phyloP scores from a whole-genome alignment of 2,888 invertebrate species.

The Pharmacophagus antenor region DNA sequence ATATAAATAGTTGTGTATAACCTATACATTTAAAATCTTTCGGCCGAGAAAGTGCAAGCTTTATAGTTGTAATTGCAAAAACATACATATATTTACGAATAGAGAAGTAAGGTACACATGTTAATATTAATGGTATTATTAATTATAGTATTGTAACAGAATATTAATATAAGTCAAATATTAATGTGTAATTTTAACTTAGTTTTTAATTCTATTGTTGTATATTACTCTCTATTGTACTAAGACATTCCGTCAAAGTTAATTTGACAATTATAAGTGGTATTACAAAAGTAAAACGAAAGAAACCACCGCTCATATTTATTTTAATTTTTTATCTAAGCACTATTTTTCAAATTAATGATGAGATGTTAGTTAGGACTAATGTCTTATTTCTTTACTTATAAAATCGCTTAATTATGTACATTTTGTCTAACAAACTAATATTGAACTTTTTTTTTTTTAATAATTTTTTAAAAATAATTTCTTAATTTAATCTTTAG shows the following conservation, averaged over 20 bases:
- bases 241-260: slow-evolving; percentile 53
- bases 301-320: slow-evolving; percentile 48
- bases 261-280: slow-evolving; percentile 37
- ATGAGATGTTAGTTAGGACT: neutral
- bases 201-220: neutral
- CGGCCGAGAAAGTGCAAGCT: slow-evolving; percentile 50
- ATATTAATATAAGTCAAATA: neutral
- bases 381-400: neutral
- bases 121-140: neutral
- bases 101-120: slow-evolving; percentile 14
- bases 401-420: neutral
- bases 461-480: neutral
- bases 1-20: slow-evolving; percentile 12
- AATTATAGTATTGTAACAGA: neutral
- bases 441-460: neutral
- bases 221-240: slow-evolving; percentile 43
- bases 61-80: slow-evolving; percentile 14
- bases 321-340: slow-evolving; percentile 11
- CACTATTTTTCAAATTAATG: neutral
- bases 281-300: slow-evolving; percentile 42
- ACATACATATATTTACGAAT: slow-evolving; percentile 18
- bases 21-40: slow-evolving; percentile 32
- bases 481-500: neutral
- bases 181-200: neutral
- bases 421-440: too few relatives aligned